Conservation (phyloP, 2,888 invertebrate genomes). For the Drosophila gaucha region DNA sequence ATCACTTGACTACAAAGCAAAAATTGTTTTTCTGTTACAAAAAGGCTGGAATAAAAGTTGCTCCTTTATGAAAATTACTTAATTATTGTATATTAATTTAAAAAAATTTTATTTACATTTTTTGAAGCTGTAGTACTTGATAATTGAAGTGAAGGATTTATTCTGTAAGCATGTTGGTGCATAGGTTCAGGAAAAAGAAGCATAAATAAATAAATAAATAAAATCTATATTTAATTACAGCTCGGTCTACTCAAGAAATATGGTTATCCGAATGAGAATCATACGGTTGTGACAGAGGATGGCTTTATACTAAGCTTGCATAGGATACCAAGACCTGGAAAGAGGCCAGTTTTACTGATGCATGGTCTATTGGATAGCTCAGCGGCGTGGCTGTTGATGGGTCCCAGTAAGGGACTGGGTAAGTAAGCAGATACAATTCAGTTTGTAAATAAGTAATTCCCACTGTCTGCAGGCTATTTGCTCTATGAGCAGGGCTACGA, state of each 20-base stretch:
- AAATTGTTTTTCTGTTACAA: too few relatives aligned
- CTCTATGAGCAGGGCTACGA: conserved; percentile 90
- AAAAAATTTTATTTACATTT: too few relatives aligned
- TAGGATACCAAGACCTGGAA: conserved; percentile 88
- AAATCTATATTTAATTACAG: neutral
- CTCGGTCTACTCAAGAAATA: conserved; percentile 85
- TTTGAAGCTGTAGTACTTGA: too few relatives aligned
- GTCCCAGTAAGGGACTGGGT: conserved; percentile 89
- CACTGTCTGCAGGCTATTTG: conserved; percentile 70
- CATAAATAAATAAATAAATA: too few relatives aligned
- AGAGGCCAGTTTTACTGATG: conserved; percentile 86
- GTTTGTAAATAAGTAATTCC: neutral
- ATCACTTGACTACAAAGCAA: too few relatives aligned
- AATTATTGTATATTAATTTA: too few relatives aligned
- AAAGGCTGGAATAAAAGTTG: too few relatives aligned
- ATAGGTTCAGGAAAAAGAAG: too few relatives aligned
- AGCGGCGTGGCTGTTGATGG: conserved; percentile 90
- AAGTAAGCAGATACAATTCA: conserved; percentile 49
- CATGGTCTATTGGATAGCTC: conserved; percentile 91
- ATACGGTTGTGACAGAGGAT: conserved; percentile 89
- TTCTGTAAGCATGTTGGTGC: too few relatives aligned
- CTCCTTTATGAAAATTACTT: too few relatives aligned
- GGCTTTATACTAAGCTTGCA: conserved; percentile 92
- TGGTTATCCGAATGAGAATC: conserved; percentile 88
- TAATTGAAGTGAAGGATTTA: too few relatives aligned